Base-by-base conservation (phyloP, 2,797 vertebrate genomes). In the Vireo griseus region DNA sequence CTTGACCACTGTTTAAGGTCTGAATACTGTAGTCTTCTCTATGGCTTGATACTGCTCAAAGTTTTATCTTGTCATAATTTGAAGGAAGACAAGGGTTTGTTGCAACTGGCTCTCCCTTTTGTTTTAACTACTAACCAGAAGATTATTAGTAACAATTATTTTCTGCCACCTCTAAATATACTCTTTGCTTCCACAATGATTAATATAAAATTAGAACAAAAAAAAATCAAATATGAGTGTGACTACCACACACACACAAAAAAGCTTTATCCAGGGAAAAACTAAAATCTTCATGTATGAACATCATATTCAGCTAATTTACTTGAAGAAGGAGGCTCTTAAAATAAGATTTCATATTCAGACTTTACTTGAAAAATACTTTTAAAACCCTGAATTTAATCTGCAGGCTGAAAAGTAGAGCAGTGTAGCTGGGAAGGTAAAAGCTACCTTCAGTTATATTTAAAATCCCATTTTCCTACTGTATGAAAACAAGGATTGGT, bases 111-210 rank as follows among this genome's bases (percentile, higher is more conserved):
- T 88, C 13, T 71, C 48, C 25, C 26, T 26, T 3, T 57, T 67
- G 75, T 68, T 93, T 77, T 72, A 68, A 54, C 39, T 57, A 44
- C 17, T 84, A 82, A 63, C 10, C 16, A 59, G 48, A 91, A 67
- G 10, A 47, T 35, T 40, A 55, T 73, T 28, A 69, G 9, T 29
- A 39, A 61, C 19, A 63, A 22, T 20, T 42, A 50, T 45, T 40
- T 87, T 54, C 51, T 73, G 26, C 29, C 7, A 67, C 19, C 8
- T 42, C 37, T 71, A 65, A 45, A 29, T 59, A 76, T 9, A 59
- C 5, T 58, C 28, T 29, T 55, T 61, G 26, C 21, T 37, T 75
- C 37, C 40, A 78, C 39, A 42, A 69, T 79, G 16, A 71, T 14
- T 48, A 51, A 40, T n/a, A 63, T 16, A 62, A 77, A 77, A 66